Evolutionary conservation across 1,140 invertebrate species (phyloP).

Genomic region (Heliothis virescens): DNA sequence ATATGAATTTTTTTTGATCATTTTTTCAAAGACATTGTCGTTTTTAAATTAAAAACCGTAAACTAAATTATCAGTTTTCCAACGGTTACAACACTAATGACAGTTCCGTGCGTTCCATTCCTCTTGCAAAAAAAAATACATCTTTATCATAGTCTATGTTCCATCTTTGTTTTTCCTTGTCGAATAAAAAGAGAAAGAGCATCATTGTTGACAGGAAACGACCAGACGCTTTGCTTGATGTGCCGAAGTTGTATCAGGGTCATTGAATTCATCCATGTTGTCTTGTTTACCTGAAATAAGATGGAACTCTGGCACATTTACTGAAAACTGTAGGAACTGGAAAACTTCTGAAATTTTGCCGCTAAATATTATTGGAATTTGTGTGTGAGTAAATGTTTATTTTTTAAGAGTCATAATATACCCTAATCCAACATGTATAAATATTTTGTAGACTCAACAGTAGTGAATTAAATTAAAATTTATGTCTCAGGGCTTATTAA

Average conservation of each 20-base stretch:
- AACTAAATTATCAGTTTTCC: neutral
- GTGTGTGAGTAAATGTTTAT: neutral
- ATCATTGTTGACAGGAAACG: neutral
- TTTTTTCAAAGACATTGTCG: too few species aligned
- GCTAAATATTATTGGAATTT: neutral
- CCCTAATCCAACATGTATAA: too few species aligned
- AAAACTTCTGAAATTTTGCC: neutral
- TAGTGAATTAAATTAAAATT: too few species aligned
- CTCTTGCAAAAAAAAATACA: neutral
- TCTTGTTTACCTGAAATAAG: conserved; percentile 60
- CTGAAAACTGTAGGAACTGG: conserved; percentile 15
- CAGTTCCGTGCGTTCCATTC: neutral
- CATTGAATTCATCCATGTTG: conserved; percentile 47
- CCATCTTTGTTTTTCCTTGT: neutral
- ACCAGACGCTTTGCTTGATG: neutral
- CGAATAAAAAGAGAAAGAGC: neutral
- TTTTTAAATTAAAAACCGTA: neutral
- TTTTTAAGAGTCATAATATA: too few species aligned
- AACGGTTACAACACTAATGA: conserved; percentile 3
- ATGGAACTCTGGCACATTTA: conserved; percentile 66
- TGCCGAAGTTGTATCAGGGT: conserved; percentile 48
- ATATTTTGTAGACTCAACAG: too few species aligned
- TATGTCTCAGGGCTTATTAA: too few species aligned
- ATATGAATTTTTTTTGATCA: too few species aligned
- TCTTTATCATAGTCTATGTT: neutral